Base-by-base conservation (phyloP, 53 echinoderm and acorn worm genomes). In the Luidia sarsii region DNA sequence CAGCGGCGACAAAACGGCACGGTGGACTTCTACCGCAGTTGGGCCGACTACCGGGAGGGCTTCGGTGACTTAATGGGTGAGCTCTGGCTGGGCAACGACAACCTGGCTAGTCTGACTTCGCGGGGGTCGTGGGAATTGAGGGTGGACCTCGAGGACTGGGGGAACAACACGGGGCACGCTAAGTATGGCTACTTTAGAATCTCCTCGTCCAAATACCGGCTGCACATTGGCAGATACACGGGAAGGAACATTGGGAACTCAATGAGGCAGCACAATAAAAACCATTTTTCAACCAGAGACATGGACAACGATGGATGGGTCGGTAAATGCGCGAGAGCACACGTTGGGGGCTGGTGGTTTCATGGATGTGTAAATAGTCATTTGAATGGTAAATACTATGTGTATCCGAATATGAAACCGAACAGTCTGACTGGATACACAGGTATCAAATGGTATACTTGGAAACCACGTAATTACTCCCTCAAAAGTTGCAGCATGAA, bases 1-100 rank as follows among this genome's bases (percentile, higher is more conserved):
- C 83, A 83, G 51, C 57, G 83, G 15, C 30, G 83, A 19, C 18
- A 20, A 30, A 63, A 83, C 50, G 72, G 83, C 14, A 30, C 50
- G 15, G 50, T 49, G 18, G 54, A 36, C 19, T 84, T 84, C 39
- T 65, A 65, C 24, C 65, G 30, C 20, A 25, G 23, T 45, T 67
- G 67, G 67, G 33, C n/a, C 1, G 64, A 39, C n/a, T 64, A 64
- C 37, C 33, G 1, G 64, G 1, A 6, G 33, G 64, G 64, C 19
- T 60, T 60, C 11, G 60, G 60, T 28, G 60, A 46, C 15, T 11
- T n/a, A 15, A 11, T 23, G 11, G 50, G 68, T 22, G 68, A 50
- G 30, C 49, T 68, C 48, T 50, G 68, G 50, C 45, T 50, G 18
- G 68, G 68, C 33, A 68, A 68, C 18, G 50, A 68, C 49, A 68